These are phyloP conservation scores for Drosophila aldrichi DNA, from an alignment of 2,888 invertebrate genomes.

Conservation along the genomic window DNA sequence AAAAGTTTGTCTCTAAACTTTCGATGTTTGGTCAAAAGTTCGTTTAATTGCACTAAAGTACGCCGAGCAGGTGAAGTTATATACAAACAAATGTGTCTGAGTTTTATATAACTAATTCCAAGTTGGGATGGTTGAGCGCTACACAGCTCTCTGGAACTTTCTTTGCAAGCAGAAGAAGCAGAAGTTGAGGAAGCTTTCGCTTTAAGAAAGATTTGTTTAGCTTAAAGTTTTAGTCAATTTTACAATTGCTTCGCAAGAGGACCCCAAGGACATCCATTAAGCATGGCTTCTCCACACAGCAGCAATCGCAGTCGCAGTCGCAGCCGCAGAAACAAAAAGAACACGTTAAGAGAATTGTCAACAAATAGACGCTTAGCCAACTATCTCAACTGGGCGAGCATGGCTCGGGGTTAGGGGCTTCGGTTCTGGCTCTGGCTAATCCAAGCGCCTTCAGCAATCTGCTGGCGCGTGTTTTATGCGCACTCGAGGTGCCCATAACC, in stretches of 20 bases:
- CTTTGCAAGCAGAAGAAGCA: no score
- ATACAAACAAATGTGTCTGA: background rate
- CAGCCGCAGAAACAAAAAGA: constrained; percentile 22
- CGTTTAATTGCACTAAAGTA: background rate
- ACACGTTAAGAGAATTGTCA: constrained; percentile 45
- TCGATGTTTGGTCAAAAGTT: background rate
- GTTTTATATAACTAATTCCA: background rate
- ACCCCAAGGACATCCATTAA: constrained; percentile 59
- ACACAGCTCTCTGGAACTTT: background rate
- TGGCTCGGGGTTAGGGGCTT: background rate
- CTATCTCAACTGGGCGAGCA: constrained; percentile 35
- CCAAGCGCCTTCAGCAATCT: constrained; percentile 62
- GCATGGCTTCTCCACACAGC: constrained; percentile 15
- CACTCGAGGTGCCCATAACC: constrained; percentile 72
- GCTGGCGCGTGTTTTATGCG: constrained; percentile 69
- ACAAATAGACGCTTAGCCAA: constrained; percentile 48
- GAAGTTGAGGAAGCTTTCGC: background rate
- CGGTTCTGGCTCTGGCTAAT: constrained; percentile 14
- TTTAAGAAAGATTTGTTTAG: background rate
- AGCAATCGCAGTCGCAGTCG: constrained; percentile 7
- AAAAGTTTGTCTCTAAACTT: background rate
- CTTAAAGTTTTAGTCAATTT: constrained; percentile 15
- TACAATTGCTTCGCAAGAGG: constrained; percentile 50
- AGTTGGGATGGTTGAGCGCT: background rate
- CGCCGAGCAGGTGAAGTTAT: background rate